phyloP scores from a whole-genome alignment of 2,113 vertebrate species.

The Herpailurus yagouaroundi region DNA sequence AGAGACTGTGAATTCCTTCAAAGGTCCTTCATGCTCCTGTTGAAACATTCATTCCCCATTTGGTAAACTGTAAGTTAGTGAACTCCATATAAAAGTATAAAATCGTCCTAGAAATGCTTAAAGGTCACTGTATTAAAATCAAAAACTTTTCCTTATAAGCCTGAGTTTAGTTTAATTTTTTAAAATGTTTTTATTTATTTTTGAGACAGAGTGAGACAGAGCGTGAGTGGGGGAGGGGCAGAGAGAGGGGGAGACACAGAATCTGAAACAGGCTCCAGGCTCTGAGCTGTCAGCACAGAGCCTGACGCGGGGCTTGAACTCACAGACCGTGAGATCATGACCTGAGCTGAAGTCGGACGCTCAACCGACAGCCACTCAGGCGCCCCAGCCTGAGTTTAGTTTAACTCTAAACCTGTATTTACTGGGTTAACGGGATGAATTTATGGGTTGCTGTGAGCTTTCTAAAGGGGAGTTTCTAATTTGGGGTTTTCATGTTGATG shows the following conservation, averaged over 20 bases:
- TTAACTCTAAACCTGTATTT: not conserved
- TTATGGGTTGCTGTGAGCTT: not conserved
- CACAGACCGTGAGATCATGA: too few species aligned
- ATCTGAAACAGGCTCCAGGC: too few species aligned
- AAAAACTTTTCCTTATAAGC: conserved; percentile 18
- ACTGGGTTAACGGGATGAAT: not conserved
- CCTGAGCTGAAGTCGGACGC: too few species aligned
- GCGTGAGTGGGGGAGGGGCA: too few species aligned
- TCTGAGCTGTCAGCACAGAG: too few species aligned
- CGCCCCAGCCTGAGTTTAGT: not conserved
- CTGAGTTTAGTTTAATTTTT: not conserved
- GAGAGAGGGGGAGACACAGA: too few species aligned
- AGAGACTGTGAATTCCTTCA: not conserved
- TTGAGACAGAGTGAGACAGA: too few species aligned
- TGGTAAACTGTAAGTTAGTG: conserved; percentile 20
- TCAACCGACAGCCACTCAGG: too few species aligned
- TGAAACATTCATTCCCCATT: not conserved
- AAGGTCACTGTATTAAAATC: not conserved
- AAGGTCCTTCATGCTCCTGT: not conserved
- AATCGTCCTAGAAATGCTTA: not conserved
- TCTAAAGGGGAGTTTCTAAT: not conserved
- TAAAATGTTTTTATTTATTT: too few species aligned
- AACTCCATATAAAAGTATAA: not conserved
- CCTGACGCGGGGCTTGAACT: too few species aligned
- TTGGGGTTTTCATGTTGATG: not conserved